phyloP scores from a whole-genome alignment of 2,113 vertebrate genomes.

The Clarias macrocephalus region DNA sequence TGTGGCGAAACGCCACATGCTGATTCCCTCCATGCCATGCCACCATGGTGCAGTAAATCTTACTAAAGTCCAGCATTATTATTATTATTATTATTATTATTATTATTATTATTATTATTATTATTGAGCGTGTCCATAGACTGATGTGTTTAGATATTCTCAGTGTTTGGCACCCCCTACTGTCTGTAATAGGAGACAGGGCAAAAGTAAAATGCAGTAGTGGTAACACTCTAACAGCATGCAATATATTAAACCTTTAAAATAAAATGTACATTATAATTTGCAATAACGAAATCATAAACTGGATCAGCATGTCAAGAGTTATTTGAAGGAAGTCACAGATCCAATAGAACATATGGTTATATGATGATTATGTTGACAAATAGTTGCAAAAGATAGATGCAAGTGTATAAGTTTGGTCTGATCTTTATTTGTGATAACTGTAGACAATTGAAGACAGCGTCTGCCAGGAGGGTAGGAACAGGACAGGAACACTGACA shows the following conservation, averaged over 20 bases:
- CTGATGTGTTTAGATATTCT: not conserved
- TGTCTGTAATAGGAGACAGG: constrained; percentile 16
- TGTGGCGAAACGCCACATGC: too few relatives aligned
- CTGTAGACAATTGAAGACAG: too few relatives aligned
- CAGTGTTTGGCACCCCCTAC: constrained; percentile 31
- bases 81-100: too few relatives aligned
- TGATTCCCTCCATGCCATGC: too few relatives aligned
- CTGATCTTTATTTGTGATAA: not conserved
- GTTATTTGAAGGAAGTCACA: not conserved
- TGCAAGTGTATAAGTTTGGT: not conserved
- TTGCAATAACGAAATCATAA: not conserved
- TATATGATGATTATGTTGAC: not conserved
- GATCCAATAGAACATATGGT: not conserved
- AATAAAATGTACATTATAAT: not conserved
- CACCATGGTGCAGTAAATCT: too few relatives aligned
- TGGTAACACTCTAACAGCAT: too few relatives aligned
- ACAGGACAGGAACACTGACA: not conserved
- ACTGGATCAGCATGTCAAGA: not conserved
- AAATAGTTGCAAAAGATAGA: not conserved
- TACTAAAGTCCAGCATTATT: too few relatives aligned
- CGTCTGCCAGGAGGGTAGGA: too few relatives aligned
- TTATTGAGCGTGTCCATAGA: not conserved
- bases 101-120: too few relatives aligned
- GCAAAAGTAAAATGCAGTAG: not conserved
- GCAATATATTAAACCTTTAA: not conserved